phyloP scores from a whole-genome alignment of 23 tunicate genomes.

The Aplidium turbinatum region DNA sequence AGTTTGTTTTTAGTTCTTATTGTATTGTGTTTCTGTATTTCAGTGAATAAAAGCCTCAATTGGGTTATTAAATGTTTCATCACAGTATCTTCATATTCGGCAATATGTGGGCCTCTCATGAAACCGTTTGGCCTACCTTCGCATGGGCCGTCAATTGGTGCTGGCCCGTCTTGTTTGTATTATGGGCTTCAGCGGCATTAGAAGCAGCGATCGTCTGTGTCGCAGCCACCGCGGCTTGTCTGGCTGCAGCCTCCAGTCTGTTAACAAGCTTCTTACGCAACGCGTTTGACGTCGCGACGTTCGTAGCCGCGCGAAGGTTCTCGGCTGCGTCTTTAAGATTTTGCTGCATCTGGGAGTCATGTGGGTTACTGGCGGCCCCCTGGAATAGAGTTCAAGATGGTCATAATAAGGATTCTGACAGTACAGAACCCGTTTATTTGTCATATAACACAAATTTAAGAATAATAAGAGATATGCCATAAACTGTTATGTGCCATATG shows the following conservation, averaged over 20 bases:
- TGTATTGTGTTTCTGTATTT: too few species aligned
- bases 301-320: constrained; percentile 87
- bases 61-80: too few species aligned
- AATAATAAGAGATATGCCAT: too few species aligned
- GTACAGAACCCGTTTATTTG: too few species aligned
- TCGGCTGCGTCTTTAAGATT: constrained; percentile 88
- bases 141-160: constrained; percentile 75
- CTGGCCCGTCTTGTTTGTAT: constrained; percentile 89
- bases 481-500: too few species aligned
- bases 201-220: constrained; percentile 94
- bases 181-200: constrained; percentile 74
- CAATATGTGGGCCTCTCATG: too few species aligned
- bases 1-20: too few species aligned
- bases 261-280: constrained; percentile 76
- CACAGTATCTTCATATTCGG: too few species aligned
- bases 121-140: constrained; percentile 60
- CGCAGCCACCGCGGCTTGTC: constrained; percentile 93
- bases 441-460: too few species aligned
- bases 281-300: constrained; percentile 92
- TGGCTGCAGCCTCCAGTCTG: constrained; percentile 73
- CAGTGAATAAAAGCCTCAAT: too few species aligned
- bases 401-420: too few species aligned
- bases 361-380: constrained; percentile 96
- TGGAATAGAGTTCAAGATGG: too few species aligned
- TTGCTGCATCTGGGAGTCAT: constrained; percentile 91